Evolutionary conservation across 2,113 vertebrate genomes (phyloP).

Genomic region (Lampris incognitus): DNA sequence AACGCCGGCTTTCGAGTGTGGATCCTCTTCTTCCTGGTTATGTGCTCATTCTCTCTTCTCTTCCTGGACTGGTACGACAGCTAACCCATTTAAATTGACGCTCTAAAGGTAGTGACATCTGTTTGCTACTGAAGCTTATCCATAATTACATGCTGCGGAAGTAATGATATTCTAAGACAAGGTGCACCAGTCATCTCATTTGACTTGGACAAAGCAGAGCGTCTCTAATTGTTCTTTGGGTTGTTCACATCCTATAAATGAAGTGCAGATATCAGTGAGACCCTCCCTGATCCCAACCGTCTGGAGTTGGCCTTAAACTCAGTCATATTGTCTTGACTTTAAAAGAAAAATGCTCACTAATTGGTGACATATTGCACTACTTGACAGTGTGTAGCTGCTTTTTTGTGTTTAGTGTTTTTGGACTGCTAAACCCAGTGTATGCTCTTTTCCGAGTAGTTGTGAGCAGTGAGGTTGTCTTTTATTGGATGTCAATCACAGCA

Average conservation of each 20-base stretch:
- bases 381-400: conserved; percentile 2
- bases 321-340: no score
- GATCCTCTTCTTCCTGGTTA: conserved; percentile 99
- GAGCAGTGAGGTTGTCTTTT: not conserved
- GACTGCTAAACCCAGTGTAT: conserved; percentile 18
- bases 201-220: conserved; percentile 3
- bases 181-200: conserved; percentile 1
- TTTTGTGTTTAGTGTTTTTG: not conserved
- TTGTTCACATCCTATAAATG: conserved; percentile 12
- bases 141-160: conserved; percentile 1
- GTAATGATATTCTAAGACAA: conserved; percentile 26
- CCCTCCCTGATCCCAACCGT: conserved; percentile 14
- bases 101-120: conserved; percentile 14
- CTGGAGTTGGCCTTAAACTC: not conserved
- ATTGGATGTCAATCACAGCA: conserved; percentile 4
- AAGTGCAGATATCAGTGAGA: not conserved
- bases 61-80: conserved; percentile 99
- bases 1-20: conserved; percentile 98
- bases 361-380: not conserved
- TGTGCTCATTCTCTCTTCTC: conserved; percentile 98
- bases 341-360: not conserved
- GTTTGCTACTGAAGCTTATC: conserved; percentile 4
- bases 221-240: conserved; percentile 5
- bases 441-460: conserved; percentile 18
- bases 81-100: conserved; percentile 67